Conservation (phyloP, 2,888 invertebrate genomes). For the Amitus sp. region DNA sequence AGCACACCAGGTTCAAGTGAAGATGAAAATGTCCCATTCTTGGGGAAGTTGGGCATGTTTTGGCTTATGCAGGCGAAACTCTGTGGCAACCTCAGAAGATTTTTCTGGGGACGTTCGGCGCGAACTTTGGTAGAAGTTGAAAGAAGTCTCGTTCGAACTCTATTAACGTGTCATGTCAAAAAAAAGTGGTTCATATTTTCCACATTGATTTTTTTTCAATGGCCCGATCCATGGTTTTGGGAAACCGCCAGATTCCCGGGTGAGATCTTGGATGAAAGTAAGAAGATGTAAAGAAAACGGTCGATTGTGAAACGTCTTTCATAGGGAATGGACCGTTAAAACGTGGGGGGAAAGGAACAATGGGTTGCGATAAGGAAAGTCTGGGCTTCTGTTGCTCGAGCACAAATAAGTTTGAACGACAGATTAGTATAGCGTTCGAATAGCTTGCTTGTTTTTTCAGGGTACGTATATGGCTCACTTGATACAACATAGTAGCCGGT, state of each 20-base stretch:
- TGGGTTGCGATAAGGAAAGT: background rate
- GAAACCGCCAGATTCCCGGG: background rate
- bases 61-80: too few relatives aligned
- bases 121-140: too few relatives aligned
- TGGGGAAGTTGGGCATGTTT: too few relatives aligned
- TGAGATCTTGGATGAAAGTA: background rate
- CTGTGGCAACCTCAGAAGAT: too few relatives aligned
- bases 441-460: constrained; percentile 1
- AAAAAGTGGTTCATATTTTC: too few relatives aligned
- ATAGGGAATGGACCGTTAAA: background rate
- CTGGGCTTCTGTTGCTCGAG: background rate
- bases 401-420: constrained; percentile 1
- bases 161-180: too few relatives aligned
- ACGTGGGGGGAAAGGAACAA: background rate
- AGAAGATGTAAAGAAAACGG: background rate
- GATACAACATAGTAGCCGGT: constrained; percentile 3
- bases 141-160: too few relatives aligned
- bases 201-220: too few relatives aligned
- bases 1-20: too few relatives aligned
- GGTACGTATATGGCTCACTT: background rate
- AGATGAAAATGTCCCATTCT: too few relatives aligned
- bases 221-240: too few relatives aligned
- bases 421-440: constrained; percentile 1
- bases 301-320: background rate
- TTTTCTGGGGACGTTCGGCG: too few relatives aligned